phyloP scores from a whole-genome alignment of 2,797 vertebrate genomes.

The Helarctos malayanus region DNA sequence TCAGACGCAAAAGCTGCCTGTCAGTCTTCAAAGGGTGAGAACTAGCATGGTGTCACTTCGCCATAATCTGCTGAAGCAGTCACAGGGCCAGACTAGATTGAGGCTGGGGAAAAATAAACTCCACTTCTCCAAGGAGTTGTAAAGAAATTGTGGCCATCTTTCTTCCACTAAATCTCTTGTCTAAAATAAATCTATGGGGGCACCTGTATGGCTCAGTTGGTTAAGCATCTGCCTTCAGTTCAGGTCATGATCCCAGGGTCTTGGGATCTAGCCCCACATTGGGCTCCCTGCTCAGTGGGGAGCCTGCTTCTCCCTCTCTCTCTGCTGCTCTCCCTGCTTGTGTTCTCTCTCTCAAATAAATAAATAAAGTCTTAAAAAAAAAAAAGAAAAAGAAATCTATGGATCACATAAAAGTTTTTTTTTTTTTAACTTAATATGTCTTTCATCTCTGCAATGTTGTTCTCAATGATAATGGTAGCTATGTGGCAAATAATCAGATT shows the following conservation, averaged over 20 bases:
- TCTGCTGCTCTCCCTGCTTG: neutral
- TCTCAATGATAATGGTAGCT: neutral
- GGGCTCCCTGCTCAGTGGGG: neutral
- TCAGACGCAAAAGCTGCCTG: neutral
- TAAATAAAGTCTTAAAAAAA: neutral
- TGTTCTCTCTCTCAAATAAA: too few relatives aligned
- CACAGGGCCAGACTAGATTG: neutral
- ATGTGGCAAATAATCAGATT: neutral
- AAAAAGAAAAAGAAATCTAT: neutral
- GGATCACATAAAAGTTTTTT: neutral
- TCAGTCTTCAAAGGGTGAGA: neutral
- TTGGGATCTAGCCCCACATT: neutral
- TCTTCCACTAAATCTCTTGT: neutral
- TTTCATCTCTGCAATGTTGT: slow-evolving; percentile 24
- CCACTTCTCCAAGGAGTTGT: neutral
- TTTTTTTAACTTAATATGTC: neutral
- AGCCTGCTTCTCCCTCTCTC: neutral
- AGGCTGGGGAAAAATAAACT: neutral
- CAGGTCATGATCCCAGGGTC: neutral
- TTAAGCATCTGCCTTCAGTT: neutral
- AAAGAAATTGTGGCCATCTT: neutral
- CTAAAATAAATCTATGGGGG: neutral
- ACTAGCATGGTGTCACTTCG: neutral
- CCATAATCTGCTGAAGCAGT: neutral
- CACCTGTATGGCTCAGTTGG: too few relatives aligned